Conservation (phyloP, 2,888 invertebrate species). For the Yponomeuta cagnagella region DNA sequence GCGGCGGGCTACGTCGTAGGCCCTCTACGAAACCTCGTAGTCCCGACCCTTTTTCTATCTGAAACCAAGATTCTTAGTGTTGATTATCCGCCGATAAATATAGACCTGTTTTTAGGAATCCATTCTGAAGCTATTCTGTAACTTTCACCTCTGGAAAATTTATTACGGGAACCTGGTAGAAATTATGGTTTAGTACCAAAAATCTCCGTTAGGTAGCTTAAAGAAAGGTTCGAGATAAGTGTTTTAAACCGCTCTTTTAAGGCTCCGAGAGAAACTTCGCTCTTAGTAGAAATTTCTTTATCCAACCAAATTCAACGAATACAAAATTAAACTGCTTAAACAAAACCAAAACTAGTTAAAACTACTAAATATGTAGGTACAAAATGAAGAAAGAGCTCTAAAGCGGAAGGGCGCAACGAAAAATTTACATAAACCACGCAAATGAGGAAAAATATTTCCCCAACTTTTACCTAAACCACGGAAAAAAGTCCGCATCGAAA, state of each 20-base stretch:
- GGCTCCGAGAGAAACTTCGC: too few species aligned
- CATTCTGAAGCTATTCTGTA: too few species aligned
- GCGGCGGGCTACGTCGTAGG: neutral
- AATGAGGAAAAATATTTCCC: conserved; percentile 21
- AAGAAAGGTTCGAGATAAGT: neutral
- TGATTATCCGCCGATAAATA: neutral
- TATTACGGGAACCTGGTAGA: neutral
- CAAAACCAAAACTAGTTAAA: too few species aligned
- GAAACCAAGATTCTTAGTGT: neutral
- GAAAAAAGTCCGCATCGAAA: conserved; percentile 38
- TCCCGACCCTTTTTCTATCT: neutral
- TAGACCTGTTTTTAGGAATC: too few species aligned
- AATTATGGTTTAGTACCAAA: neutral
- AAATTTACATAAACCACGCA: conserved; percentile 4
- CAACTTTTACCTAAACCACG: conserved; percentile 49
- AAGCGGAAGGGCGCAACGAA: neutral
- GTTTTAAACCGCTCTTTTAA: too few species aligned
- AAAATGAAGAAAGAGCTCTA: neutral
- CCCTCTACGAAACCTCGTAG: neutral
- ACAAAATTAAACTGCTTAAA: too few species aligned
- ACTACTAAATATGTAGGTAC: too few species aligned
- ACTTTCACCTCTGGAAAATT: neutral
- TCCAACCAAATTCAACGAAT: too few species aligned
- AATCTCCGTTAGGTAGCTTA: neutral
- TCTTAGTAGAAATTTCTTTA: too few species aligned